Base-by-base conservation (phyloP, 1,140 invertebrate species). In the Cardiocondyla obscurior region DNA sequence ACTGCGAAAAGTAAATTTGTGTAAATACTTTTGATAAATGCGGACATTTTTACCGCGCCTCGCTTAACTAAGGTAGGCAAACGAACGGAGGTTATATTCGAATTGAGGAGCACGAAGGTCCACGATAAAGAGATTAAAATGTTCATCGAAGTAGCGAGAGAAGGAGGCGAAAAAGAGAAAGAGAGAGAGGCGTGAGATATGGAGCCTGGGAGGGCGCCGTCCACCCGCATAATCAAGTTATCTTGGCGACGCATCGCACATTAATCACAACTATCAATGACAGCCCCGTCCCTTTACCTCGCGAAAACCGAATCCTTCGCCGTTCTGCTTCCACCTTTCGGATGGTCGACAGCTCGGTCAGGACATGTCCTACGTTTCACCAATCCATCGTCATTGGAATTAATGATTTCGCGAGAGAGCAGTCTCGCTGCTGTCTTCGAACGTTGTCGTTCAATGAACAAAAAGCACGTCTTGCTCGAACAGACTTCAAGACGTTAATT, bases 181-280 rank as follows among this genome's bases (percentile, higher is more conserved):
- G n/a, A n/a, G n/a, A n/a, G n/a, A n/a, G n/a, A n/a, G n/a, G 60
- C 22, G 36, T 77, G 74, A 77, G 74, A 77, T 77, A 77, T 77
- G 74, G 44, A 36, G 33, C 33, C 33, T 10, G 30, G 46, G 30
- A 39, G 60, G 14, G 44, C 14, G 33, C 42, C 70, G 79, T 28
- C 79, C 81, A 83, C 82, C 82, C 83, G 90, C 88, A 91, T 92
- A 93, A 93, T 92, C 91, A 89, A 92, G 89, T 90, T 91, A 92
- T 91, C 89, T 85, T 74, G 60, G 65, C 82, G 83, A 84, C 76
- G 79, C 83, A 85, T 90, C 86, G 85, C 83, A 72, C 90, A 92
- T 93, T 92, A 92, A 93, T 93, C 91, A 93, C 90, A 93, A 93
- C 91, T 92, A 92, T 92, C 91, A 92, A 93, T 91, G 91, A 92